Percentiles rank a stretch among this genome's conserved stretches.
Evolutionary conservation across 2,888 invertebrate species (phyloP).

Genomic region (Cartodere bifasciata): DNA sequence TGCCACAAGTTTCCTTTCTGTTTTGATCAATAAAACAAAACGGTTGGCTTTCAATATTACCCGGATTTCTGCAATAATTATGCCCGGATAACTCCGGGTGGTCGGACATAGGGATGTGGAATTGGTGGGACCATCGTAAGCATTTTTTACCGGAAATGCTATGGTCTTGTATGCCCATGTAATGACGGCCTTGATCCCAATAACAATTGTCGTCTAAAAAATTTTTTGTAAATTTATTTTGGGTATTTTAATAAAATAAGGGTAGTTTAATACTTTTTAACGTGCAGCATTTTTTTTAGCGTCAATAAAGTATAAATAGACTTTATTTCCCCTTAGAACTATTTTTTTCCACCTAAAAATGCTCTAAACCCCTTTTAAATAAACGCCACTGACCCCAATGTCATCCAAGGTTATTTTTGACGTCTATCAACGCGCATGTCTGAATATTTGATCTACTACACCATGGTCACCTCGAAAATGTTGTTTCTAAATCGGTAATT

Average conservation of each 20-base stretch:
- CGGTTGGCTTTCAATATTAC: slow-evolving; percentile 63
- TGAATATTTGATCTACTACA: no score
- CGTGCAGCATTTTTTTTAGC: no score
- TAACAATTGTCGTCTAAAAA: slow-evolving; percentile 67
- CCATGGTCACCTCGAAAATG: no score
- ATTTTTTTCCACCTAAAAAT: no score
- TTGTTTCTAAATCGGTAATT: no score
- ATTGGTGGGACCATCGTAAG: slow-evolving; percentile 74
- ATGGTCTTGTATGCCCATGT: slow-evolving; percentile 67
- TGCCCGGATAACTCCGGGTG: slow-evolving; percentile 80
- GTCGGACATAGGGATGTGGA: slow-evolving; percentile 60
- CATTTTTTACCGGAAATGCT: slow-evolving; percentile 64
- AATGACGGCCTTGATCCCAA: slow-evolving; percentile 73
- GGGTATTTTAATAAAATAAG: slow-evolving; percentile 3
- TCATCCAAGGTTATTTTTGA: no score
- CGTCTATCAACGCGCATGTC: no score
- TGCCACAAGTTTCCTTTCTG: slow-evolving; percentile 70
- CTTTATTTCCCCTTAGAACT: no score
- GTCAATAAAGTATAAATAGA: no score
- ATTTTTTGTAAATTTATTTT: neutral
- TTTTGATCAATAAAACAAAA: slow-evolving; percentile 80
- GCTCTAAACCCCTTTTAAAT: no score
- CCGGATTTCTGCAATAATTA: slow-evolving; percentile 84
- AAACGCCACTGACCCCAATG: no score
- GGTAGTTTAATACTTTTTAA: neutral